Evolutionary conservation across 2,888 invertebrate genomes (phyloP).

Genomic region (Myopa tessellatipennis): DNA sequence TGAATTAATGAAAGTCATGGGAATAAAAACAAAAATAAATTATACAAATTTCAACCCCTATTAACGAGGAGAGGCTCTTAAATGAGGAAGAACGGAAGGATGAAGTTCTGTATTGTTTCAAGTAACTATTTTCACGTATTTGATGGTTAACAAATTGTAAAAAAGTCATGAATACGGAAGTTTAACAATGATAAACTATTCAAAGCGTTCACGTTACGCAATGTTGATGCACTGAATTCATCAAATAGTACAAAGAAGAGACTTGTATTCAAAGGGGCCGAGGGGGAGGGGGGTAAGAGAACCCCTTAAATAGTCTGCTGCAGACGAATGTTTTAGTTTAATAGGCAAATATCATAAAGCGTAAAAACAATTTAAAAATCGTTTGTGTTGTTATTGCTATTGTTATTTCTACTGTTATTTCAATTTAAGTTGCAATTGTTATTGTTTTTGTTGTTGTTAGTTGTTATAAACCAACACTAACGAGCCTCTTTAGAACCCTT

Average conservation of each 20-base stretch:
- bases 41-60: no score
- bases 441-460: background rate
- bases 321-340: background rate
- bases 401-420: background rate
- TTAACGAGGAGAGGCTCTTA: no score
- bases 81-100: no score
- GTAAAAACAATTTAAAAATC: background rate
- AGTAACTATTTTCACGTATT: no score
- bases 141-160: no score
- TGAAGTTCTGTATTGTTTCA: no score
- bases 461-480: background rate
- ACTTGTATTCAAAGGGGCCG: background rate
- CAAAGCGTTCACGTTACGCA: no score
- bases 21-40: no score
- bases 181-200: no score
- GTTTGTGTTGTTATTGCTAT: background rate
- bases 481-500: background rate
- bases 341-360: background rate
- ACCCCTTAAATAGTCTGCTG: background rate
- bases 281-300: no score
- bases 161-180: no score
- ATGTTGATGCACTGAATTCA: background rate
- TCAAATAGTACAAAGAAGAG: background rate
- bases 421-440: background rate
- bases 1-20: no score